Evolutionary conservation across 1,140 invertebrate genomes (phyloP), one percentile per base, ranked within the genome.

Genomic region (Bombus waltoni): DNA sequence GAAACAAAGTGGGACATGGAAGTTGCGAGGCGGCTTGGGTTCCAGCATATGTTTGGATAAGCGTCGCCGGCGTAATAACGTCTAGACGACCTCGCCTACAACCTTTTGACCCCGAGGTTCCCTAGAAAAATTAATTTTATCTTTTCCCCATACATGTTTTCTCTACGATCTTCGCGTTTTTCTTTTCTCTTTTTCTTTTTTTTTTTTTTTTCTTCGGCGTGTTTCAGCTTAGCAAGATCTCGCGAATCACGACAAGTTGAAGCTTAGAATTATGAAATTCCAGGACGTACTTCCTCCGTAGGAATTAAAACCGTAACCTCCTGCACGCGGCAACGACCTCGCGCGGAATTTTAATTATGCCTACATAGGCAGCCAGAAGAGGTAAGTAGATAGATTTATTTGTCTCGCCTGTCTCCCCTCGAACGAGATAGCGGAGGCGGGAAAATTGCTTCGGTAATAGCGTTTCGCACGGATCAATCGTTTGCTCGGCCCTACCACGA

Each of bases 241-340:
- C 65, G 66, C 78, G 82, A 84, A 84, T 78, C 82, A 79, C 53
- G 44, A 25, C n/a, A 13, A 10, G 22, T n/a, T 28, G 10, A 70
- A 70, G 44, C 38, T n/a, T 44, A 42, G 47, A 78, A 78, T 83
- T 83, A 83, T 59, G 71, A 83, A 83, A 71, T 83, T 77, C 74
- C 81, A 1, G 5, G 25, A 28, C 32, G 47, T 15, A 32, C 13
- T 25, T 83, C n/a, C 47, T 28, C 47, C 11, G 65, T 8, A 35
- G 38, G 8, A 78, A 83, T 78, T 83, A 83, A 83, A 83, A 71
- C 62, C 35, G 62, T 28, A 83, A 22, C 28, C 5, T 40, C 32
- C 3, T 13, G 47, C 6, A 35, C 18, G 28, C 1, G 3, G 28
- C 1, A 6, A 9, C 4, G 18, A 47, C 1, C 1, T 53, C 18